These are phyloP conservation scores for Lingula anatina DNA, from an alignment of 2,888 invertebrate genomes.

Conservation along the genomic window DNA sequence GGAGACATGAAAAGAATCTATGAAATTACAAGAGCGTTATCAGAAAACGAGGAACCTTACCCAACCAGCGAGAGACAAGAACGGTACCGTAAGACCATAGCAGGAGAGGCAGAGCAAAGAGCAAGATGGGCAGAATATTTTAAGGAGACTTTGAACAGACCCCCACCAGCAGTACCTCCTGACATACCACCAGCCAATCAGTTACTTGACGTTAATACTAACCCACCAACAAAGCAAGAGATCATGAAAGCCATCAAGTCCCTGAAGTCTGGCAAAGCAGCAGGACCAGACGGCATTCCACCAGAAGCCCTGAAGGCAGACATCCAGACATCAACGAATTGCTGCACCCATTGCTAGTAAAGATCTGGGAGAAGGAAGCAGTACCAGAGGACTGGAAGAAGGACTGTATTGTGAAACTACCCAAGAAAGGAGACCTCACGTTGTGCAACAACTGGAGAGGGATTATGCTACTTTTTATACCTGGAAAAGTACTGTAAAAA, in stretches of 20 bases:
- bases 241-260: constrained; percentile 3
- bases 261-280: constrained; percentile 5
- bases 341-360: constrained; percentile 1
- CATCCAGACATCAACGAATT: constrained; percentile 7
- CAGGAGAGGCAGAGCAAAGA: background rate
- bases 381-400: too few species aligned
- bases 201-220: background rate
- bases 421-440: background rate
- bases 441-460: too few species aligned
- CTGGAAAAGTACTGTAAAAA: background rate
- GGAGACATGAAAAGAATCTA: constrained; percentile 2
- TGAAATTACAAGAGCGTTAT: too few species aligned
- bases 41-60: too few species aligned
- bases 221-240: constrained; percentile 1
- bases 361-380: too few species aligned
- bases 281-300: constrained; percentile 5
- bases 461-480: too few species aligned
- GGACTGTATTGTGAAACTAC: constrained; percentile 3
- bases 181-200: constrained; percentile 1
- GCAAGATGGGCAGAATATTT: constrained; percentile 5
- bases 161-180: background rate
- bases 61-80: too few species aligned
- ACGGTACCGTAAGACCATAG: too few species aligned
- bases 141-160: constrained; percentile 2
- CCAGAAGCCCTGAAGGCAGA: constrained; percentile 5